phyloP scores from a whole-genome alignment of 1,140 invertebrate species.

The Paraescarpia echinospica region DNA sequence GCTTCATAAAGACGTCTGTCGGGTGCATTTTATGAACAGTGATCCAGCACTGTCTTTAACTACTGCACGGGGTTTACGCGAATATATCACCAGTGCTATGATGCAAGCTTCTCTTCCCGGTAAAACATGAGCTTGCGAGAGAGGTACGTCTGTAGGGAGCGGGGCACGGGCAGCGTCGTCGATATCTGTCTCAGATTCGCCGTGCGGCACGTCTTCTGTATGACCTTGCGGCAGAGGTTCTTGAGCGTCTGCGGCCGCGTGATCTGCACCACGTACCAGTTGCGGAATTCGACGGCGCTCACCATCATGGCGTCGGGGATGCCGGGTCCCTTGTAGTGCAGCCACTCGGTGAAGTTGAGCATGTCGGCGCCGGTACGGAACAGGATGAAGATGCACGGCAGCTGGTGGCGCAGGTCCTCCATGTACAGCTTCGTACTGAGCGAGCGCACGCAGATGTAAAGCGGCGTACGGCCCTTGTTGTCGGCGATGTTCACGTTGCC shows the following conservation, averaged over 20 bases:
- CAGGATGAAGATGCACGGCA: constrained; percentile 49
- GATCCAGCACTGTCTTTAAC: background rate
- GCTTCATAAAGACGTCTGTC: background rate
- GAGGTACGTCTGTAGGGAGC: constrained; percentile 16
- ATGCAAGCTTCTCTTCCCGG: constrained; percentile 18
- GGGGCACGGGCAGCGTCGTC: constrained; percentile 27
- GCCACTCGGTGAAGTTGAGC: constrained; percentile 55
- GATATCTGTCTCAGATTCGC: constrained; percentile 20
- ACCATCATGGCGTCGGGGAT: constrained; percentile 51
- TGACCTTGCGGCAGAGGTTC: constrained; percentile 53
- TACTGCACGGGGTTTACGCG: background rate
- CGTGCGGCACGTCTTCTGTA: constrained; percentile 45
- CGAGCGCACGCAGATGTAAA: constrained; percentile 56
- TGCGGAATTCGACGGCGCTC: constrained; percentile 41
- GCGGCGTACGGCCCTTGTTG: constrained; percentile 50
- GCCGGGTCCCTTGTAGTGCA: constrained; percentile 55
- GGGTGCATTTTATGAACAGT: background rate
- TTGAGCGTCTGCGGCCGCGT: constrained; percentile 48
- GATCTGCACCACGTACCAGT: constrained; percentile 52
- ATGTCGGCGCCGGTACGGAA: constrained; percentile 54
- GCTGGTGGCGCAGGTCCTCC: constrained; percentile 54
- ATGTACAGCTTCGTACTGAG: constrained; percentile 55
- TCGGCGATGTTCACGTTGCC: constrained; percentile 50
- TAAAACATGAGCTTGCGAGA: constrained; percentile 31
- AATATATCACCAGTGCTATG: background rate